phyloP scores from a whole-genome alignment of 2,797 vertebrate genomes.

The Sphenopsis melanotis region DNA sequence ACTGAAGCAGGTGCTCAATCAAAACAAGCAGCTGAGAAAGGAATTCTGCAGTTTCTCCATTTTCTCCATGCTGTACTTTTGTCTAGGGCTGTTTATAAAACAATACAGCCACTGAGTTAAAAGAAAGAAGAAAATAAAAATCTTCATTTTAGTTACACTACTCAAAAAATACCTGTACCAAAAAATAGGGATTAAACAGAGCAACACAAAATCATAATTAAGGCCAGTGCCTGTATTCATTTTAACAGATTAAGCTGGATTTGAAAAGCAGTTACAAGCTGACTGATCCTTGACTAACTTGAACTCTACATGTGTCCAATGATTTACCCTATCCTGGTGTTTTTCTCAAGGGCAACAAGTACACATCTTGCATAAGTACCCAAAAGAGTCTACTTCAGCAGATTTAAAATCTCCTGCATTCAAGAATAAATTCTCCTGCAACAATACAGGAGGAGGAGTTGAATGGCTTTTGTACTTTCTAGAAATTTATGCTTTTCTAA shows the following conservation, averaged over 20 bases:
- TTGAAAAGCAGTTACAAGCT: background rate
- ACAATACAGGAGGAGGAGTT: background rate
- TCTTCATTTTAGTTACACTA: background rate
- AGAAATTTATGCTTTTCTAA: background rate
- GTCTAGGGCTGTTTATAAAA: background rate
- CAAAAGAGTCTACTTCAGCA: background rate
- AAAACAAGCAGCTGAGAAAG: background rate
- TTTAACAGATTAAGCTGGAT: background rate
- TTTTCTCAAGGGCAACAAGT: background rate
- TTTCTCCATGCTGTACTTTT: background rate
- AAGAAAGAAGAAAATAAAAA: background rate
- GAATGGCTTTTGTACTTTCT: background rate
- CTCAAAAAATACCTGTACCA: background rate
- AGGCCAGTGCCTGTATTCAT: background rate
- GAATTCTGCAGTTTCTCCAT: background rate
- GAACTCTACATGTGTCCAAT: background rate
- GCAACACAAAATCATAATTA: background rate
- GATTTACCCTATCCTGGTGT: background rate
- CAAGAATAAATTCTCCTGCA: background rate
- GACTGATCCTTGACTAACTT: background rate
- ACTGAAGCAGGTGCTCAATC: background rate
- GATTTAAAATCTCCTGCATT: background rate
- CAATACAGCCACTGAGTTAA: background rate
- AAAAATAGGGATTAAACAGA: background rate
- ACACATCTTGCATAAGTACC: background rate